Base-by-base conservation (phyloP, 2,888 invertebrate species). In the Tipula lateralis region DNA sequence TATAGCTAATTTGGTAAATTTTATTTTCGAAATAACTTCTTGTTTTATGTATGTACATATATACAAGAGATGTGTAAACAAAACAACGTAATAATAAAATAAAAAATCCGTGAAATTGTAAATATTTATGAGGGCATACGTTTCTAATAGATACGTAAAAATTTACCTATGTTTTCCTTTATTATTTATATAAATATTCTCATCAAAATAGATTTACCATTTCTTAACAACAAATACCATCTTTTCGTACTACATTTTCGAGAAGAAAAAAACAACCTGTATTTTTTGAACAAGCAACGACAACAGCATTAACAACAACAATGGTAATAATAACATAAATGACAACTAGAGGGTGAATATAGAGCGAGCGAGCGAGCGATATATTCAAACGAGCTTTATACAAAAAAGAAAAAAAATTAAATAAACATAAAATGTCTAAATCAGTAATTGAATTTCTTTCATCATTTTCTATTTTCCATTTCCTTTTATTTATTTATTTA, bases 381-480 rank as follows among this genome's bases (percentile, higher is more conserved):
- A 66, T 66, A 24, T 66, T 50, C 44, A 50, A 16, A 50, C 4
- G 44, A 50, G 44, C 44, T 50, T 16, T 50, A 16, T 50, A 16
- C 2, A 36, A 36, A 7, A 36, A 32, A 39, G 4, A 50, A 19
- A 50, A 50, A 50, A 66, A 66, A 66, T 24, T 66, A 66, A 66
- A 66, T 66, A 66, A 66, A 66, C 66, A 66, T 66, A 66, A 66
- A 66, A 66, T 66, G 66, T 66, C 66, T 66, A 66, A 66, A 66
- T 66, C 66, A 66, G 66, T 66, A 66, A 66, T 66, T 66, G 66
- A 66, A 66, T 66, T 66, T 66, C 66, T 66, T 66, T 66, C 66
- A 66, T 66, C 66, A 66, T 66, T 66, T 66, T 66, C 66, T 66
- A 66, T 24, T 66, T 66, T 66, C 66, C 66, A 66, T 66, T 66